Conservation (phyloP, 1,140 invertebrate species). For the Diorhabda elongata region DNA sequence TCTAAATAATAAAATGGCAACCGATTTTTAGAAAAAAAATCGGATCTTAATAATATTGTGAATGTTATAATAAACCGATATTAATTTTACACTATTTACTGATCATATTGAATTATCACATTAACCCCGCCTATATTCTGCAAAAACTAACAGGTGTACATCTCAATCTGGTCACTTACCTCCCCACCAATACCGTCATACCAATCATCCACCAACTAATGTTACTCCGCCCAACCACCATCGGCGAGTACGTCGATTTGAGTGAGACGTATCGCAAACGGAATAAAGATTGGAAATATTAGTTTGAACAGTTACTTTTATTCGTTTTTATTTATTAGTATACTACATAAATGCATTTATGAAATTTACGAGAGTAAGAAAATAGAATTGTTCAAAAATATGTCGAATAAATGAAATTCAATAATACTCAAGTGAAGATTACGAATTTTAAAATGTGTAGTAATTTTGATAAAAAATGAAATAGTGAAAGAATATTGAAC, state of each 20-base stretch:
- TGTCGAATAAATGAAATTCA: too few species aligned
- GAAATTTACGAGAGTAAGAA: too few species aligned
- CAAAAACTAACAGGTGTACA: slow-evolving; percentile 43
- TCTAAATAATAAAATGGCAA: too few species aligned
- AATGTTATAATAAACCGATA: slow-evolving; percentile 40
- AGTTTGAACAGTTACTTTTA: neutral
- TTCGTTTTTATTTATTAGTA: too few species aligned
- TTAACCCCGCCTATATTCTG: slow-evolving; percentile 21
- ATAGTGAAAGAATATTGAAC: too few species aligned
- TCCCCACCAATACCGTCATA: slow-evolving; percentile 26
- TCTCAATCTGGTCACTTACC: slow-evolving; percentile 37
- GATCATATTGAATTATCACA: slow-evolving; percentile 35
- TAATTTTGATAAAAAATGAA: too few species aligned
- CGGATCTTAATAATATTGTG: neutral
- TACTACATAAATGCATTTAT: too few species aligned
- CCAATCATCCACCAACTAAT: slow-evolving; percentile 30
- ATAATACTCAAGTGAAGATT: too few species aligned
- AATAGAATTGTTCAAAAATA: too few species aligned
- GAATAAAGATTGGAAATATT: neutral
- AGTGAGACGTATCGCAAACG: slow-evolving; percentile 35
- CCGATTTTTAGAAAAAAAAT: too few species aligned
- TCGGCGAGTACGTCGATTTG: slow-evolving; percentile 29
- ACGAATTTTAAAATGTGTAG: too few species aligned
- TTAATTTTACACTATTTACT: slow-evolving; percentile 37
- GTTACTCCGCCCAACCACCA: slow-evolving; percentile 34